Conservation (phyloP, 2,888 invertebrate genomes). For the Priocnemis perturbator region DNA sequence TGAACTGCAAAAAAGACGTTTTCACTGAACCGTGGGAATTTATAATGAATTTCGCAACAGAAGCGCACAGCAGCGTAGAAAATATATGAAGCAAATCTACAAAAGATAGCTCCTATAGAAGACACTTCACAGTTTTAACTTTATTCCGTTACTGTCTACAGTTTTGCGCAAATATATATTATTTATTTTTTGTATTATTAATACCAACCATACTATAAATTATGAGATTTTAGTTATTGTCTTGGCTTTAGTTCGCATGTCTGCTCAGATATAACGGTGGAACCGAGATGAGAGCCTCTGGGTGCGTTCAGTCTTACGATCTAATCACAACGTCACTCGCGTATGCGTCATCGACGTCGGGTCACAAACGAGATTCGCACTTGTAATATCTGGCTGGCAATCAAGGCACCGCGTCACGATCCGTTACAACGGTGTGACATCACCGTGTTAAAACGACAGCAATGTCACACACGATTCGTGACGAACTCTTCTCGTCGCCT, state of each 20-base stretch:
- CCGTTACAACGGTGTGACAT: constrained; percentile 57
- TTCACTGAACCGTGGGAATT: background rate
- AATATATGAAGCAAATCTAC: too few species aligned
- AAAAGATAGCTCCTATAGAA: too few species aligned
- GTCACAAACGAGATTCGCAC: constrained; percentile 39
- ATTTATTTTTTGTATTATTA: too few species aligned
- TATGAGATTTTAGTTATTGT: too few species aligned
- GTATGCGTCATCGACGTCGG: constrained; percentile 44
- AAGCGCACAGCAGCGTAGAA: too few species aligned
- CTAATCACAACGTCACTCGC: constrained; percentile 44
- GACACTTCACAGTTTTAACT: too few species aligned
- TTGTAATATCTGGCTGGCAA: constrained; percentile 39
- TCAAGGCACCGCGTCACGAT: constrained; percentile 48
- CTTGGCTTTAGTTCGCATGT: too few species aligned
- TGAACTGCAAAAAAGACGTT: background rate
- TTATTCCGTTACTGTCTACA: too few species aligned
- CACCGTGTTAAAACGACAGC: constrained; percentile 48
- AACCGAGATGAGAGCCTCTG: constrained; percentile 28
- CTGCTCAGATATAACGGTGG: too few species aligned
- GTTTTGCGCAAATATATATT: too few species aligned
- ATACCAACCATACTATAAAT: too few species aligned
- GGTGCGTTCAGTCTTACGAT: constrained; percentile 8
- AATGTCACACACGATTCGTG: constrained; percentile 18
- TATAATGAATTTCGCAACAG: too few species aligned
- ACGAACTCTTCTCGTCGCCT: constrained; percentile 17